A percentile compares a stretch with the other conserved stretches of the same genome.
phyloP scores from a whole-genome alignment of 1,140 invertebrate species.

The Catajapyx aquilonaris region DNA sequence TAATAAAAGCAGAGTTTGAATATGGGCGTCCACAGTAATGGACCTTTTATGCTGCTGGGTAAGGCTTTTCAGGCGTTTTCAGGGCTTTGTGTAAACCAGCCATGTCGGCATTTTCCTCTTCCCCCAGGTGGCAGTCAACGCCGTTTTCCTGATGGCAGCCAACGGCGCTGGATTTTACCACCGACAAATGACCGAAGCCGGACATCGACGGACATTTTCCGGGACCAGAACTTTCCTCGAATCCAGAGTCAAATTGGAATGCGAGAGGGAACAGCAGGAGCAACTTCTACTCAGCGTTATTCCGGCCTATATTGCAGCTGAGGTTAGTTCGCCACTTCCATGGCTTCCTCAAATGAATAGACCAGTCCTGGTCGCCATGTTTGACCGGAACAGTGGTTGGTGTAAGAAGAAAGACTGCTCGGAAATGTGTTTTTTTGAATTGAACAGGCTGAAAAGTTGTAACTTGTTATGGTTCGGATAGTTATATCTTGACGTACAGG shows the following conservation, averaged over 20 bases:
- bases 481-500: too few species aligned
- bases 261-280: slow-evolving; percentile 79
- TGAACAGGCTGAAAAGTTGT: too few species aligned
- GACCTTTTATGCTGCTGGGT: too few species aligned
- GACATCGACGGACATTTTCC: slow-evolving; percentile 63
- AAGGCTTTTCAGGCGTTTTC: too few species aligned
- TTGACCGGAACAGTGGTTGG: too few species aligned
- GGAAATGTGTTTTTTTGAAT: too few species aligned
- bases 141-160: slow-evolving; percentile 49
- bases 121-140: slow-evolving; percentile 46
- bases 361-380: too few species aligned
- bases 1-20: too few species aligned
- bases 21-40: too few species aligned
- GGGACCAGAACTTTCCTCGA: slow-evolving; percentile 77
- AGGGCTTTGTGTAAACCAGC: too few species aligned
- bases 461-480: too few species aligned
- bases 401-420: too few species aligned
- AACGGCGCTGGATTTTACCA: slow-evolving; percentile 67
- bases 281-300: slow-evolving; percentile 78
- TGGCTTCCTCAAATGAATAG: not conserved
- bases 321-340: slow-evolving; percentile 31
- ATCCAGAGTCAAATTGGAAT: slow-evolving; percentile 74
- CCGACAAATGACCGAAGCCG: slow-evolving; percentile 58
- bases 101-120: slow-evolving; percentile 14
- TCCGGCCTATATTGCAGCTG: slow-evolving; percentile 75